These are phyloP conservation scores for Acrobasis consociella DNA, from an alignment of 2,888 invertebrate species.

Conservation along the genomic window DNA sequence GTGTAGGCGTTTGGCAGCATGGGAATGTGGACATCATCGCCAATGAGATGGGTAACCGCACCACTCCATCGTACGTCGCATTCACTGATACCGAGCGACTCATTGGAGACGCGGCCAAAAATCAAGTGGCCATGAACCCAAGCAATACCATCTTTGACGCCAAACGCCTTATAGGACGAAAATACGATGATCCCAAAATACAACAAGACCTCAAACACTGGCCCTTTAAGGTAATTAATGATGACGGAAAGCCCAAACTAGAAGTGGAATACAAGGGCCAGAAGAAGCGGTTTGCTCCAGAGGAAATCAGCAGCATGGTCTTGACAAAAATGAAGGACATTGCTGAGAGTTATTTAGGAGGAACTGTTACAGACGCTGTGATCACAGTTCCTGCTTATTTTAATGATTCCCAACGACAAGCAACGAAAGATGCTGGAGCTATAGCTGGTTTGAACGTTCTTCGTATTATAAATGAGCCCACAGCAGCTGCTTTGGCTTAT, in stretches of 20 bases:
- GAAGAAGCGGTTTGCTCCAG: constrained; percentile 84
- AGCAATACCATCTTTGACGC: constrained; percentile 90
- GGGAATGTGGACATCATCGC: constrained; percentile 89
- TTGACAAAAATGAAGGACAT: constrained; percentile 83
- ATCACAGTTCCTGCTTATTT: constrained; percentile 92
- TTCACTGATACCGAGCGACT: constrained; percentile 85
- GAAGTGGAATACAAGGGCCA: constrained; percentile 85
- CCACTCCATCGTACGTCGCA: constrained; percentile 89
- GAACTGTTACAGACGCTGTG: constrained; percentile 86
- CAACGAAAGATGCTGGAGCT: constrained; percentile 91
- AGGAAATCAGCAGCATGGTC: constrained; percentile 88
- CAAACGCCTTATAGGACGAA: constrained; percentile 91
- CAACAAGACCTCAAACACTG: constrained; percentile 91
- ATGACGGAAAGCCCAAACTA: constrained; percentile 85
- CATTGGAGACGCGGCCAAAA: constrained; percentile 87
- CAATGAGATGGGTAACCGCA: constrained; percentile 86
- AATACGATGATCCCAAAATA: constrained; percentile 88
- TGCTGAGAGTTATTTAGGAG: constrained; percentile 87
- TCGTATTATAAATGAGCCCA: constrained; percentile 92
- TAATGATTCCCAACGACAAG: constrained; percentile 88
- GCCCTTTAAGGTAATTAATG: constrained; percentile 89
- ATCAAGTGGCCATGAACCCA: constrained; percentile 88
- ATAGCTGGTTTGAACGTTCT: constrained; percentile 90
- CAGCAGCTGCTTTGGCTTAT: constrained; percentile 88
- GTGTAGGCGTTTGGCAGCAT: constrained; percentile 80